Base-by-base conservation (phyloP, 2,797 vertebrate genomes). In the Artibeus lituratus region DNA sequence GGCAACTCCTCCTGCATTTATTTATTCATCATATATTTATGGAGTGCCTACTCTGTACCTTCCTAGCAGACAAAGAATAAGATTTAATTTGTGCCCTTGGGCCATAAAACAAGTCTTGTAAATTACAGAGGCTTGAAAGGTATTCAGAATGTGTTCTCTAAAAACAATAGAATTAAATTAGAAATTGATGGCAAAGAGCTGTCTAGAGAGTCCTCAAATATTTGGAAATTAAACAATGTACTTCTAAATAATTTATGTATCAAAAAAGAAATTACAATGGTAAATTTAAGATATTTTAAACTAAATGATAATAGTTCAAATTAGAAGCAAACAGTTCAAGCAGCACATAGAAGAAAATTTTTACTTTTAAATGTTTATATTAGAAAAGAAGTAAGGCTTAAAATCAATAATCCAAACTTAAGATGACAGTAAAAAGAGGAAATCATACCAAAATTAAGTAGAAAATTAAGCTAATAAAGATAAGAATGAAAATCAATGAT, bases 241-340 rank as follows among this genome's bases (percentile, higher is more conserved):
- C 35, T 96, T 91, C 26, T 78, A 57, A 83, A 67, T 92, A 74
- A 92, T 7, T 94, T 51, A 92, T 57, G 53, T 55, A 72, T 87
- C 62, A 74, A 86, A 62, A 0, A 76, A 86, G 53, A 88, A 35
- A 70, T 87, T 55, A 72, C 18, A 87, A 12, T 72, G 67, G 47
- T 87, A 90, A 51, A 51, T 84, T 91, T 35, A 93, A 74, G 73
- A 67, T 93, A 84, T 87, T 95, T 95, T 84, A 82, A 84, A 35
- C 55, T 44, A 73, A 88, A 90, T 87, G 35, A 39, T 49, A 87
- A 90, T 78, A 72, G 51, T 87, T 95, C 35, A 72, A 7, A 78
- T 78, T 32, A 87, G 47, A 47, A 86, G 37, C 69, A 77, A 82
- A 90, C 32, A 72, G 26, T 11, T 83, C 76, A 96, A 47, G 59